Evolutionary conservation across 2,797 vertebrate genomes (phyloP).

Genomic region (Sternarchorhynchus goeldii): DNA sequence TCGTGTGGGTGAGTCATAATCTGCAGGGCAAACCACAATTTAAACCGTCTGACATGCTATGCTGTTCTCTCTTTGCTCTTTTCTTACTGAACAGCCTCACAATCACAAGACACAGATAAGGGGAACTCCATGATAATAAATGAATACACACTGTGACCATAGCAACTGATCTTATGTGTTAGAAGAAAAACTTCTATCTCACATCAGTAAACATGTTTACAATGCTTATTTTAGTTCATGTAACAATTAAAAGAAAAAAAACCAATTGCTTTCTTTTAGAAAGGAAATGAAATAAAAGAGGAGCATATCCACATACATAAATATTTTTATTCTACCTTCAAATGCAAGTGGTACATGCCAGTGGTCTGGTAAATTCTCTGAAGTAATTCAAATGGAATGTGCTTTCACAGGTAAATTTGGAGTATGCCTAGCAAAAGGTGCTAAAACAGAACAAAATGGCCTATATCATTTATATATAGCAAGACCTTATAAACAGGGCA

Average conservation of each 20-base stretch:
- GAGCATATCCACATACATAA: conserved; percentile 24
- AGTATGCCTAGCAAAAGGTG: conserved; percentile 3
- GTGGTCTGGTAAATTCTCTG: conserved; percentile 16
- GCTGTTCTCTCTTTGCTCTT: conserved; percentile 68
- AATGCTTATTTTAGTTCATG: not conserved
- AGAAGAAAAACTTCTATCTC: not conserved
- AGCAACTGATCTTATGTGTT: conserved; percentile 58
- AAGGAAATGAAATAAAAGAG: conserved; percentile 23
- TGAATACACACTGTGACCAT: conserved; percentile 69
- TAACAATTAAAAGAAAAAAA: not conserved
- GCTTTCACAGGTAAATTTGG: conserved; percentile 16
- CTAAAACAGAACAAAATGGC: not conserved
- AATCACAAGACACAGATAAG: conserved; percentile 64
- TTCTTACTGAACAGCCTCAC: conserved; percentile 59
- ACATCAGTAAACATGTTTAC: not conserved
- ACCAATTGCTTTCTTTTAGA: not conserved
- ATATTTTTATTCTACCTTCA: conserved; percentile 11
- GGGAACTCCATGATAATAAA: conserved; percentile 68
- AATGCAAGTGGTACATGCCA: conserved; percentile 20
- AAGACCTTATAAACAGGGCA: not conserved
- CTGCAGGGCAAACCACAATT: conserved; percentile 80
- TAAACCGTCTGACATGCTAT: conserved; percentile 74
- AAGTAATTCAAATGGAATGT: conserved; percentile 40
- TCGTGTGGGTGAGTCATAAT: conserved; percentile 80
- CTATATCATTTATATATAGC: not conserved